Percentiles rank a stretch among this genome's conserved stretches.
Evolutionary conservation across 92 coral and sea anemone species (phyloP).

Genomic region (Nematostella vectensis): DNA sequence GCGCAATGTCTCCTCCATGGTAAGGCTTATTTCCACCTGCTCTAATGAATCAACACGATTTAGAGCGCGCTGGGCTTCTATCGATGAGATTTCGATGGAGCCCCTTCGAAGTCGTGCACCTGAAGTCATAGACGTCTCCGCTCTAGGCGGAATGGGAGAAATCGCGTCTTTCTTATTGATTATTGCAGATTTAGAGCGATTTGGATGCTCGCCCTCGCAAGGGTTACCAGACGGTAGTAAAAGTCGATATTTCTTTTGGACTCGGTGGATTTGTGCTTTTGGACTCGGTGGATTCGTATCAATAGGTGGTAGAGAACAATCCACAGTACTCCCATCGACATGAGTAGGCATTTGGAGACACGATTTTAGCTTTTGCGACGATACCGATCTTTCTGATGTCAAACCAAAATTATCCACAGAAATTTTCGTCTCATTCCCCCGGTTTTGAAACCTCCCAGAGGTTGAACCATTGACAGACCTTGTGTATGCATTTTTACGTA

Average conservation of each 20-base stretch:
- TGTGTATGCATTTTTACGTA: too few relatives aligned
- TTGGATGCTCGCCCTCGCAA: background rate
- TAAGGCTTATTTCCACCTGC: slow-evolving; percentile 25
- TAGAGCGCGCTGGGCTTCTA: background rate
- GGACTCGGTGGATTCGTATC: background rate
- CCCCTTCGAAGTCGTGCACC: background rate
- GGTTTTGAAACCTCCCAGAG: too few relatives aligned
- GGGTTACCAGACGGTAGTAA: background rate
- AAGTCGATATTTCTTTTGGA: background rate
- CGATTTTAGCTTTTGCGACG: background rate
- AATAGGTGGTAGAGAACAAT: background rate
- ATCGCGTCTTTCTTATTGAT: background rate
- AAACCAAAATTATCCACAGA: background rate
- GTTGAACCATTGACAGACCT: too few relatives aligned
- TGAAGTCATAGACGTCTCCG: background rate
- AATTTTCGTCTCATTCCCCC: background rate
- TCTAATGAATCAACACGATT: slow-evolving; percentile 12
- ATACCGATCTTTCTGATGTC: background rate
- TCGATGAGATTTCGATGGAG: background rate
- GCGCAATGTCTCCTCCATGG: slow-evolving; percentile 77
- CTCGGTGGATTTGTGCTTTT: background rate
- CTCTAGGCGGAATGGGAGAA: background rate
- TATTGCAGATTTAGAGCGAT: background rate
- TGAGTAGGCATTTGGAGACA: too few relatives aligned
- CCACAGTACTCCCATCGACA: background rate